A percentile compares a stretch with the other conserved stretches of the same genome.
phyloP scores from a whole-genome alignment of 2,797 vertebrate genomes.

The Silurus aristotelis region DNA sequence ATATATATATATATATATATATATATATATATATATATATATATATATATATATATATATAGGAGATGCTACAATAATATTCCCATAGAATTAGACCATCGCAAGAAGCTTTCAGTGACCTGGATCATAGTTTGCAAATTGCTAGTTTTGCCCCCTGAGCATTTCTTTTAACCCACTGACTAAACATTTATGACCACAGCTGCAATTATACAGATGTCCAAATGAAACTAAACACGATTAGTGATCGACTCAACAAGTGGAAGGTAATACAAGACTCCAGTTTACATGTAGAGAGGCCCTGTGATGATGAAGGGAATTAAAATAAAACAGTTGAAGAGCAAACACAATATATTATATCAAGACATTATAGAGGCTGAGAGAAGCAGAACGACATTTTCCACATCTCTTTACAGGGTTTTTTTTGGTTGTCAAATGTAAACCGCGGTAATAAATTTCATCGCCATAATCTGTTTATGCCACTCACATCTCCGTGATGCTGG shows the following conservation, averaged over 20 bases:
- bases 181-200: conserved; percentile 49
- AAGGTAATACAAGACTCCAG: conserved; percentile 50
- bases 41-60: conserved; percentile 46
- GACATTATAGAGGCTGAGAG: conserved; percentile 47
- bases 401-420: conserved; percentile 18
- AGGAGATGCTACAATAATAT: conserved; percentile 49
- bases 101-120: conserved; percentile 14
- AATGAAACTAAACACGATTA: conserved; percentile 69
- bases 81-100: not conserved
- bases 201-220: conserved; percentile 65
- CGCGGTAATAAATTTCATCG: conserved; percentile 37
- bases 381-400: conserved; percentile 48
- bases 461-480: conserved; percentile 35
- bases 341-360: conserved; percentile 60
- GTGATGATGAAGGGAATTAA: conserved; percentile 64
- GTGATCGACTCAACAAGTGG: conserved; percentile 62
- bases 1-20: too few species aligned
- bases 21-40: too few species aligned
- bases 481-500: conserved; percentile 26
- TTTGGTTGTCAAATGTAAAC: conserved; percentile 23
- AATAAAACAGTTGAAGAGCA: conserved; percentile 62
- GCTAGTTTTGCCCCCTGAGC: conserved; percentile 16
- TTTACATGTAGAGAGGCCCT: conserved; percentile 45
- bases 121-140: conserved; percentile 15
- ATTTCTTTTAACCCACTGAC: conserved; percentile 46